A percentile compares a stretch with the other conserved stretches of the same genome.
phyloP scores from a whole-genome alignment of 2,797 vertebrate species.

The Limosa lapponica region DNA sequence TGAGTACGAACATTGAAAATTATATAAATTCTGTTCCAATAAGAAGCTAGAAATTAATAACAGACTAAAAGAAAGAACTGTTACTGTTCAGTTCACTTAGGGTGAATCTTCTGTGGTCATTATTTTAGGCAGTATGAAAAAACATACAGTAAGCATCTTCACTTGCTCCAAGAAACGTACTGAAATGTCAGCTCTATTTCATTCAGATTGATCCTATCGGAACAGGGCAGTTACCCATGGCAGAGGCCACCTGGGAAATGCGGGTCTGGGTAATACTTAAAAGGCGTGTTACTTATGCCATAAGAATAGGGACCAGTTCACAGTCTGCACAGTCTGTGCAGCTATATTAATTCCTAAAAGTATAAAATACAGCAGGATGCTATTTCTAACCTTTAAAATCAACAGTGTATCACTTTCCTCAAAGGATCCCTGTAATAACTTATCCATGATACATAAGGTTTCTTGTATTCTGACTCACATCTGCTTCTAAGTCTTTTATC shows the following conservation, averaged over 20 bases:
- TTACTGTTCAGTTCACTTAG: not conserved
- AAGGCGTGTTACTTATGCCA: not conserved
- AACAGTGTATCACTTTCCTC: not conserved
- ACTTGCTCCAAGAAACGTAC: not conserved
- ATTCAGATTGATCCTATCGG: not conserved
- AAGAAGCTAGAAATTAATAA: not conserved
- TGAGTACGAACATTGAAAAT: not conserved
- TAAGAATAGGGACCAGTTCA: not conserved
- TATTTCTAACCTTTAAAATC: conserved; percentile 12
- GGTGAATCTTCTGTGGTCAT: not conserved
- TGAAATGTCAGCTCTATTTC: not conserved
- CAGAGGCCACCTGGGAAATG: not conserved
- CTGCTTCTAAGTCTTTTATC: conserved; percentile 38
- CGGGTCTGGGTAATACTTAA: not conserved
- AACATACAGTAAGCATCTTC: not conserved
- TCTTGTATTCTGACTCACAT: conserved; percentile 15
- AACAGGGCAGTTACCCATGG: not conserved
- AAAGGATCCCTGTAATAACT: not conserved
- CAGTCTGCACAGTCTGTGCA: not conserved
- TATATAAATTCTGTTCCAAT: not conserved
- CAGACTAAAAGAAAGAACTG: not conserved
- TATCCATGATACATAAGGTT: conserved; percentile 5
- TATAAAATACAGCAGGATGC: conserved; percentile 16
- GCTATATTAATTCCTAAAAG: not conserved
- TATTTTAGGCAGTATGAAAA: not conserved